These are phyloP conservation scores for Caenorhabditis doughertyi DNA, from an alignment of 2,888 invertebrate genomes.

Conservation along the genomic window DNA sequence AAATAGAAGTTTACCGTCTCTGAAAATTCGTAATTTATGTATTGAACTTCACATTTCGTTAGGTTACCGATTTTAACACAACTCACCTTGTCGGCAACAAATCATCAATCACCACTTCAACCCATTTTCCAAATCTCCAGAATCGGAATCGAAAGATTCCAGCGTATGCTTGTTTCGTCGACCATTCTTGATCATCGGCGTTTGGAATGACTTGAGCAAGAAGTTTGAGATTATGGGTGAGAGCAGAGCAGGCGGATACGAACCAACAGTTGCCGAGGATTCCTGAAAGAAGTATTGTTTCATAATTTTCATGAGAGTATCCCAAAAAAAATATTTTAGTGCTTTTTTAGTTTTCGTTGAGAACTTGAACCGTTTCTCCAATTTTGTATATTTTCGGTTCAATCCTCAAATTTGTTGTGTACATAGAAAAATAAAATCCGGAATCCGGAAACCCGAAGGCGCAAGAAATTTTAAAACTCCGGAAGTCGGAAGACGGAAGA, in stretches of 20 bases:
- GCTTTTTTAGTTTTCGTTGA: no score
- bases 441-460: no score
- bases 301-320: no score
- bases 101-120: constrained; percentile 86
- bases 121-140: constrained; percentile 87
- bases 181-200: constrained; percentile 86
- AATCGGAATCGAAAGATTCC: constrained; percentile 86
- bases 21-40: constrained; percentile 31
- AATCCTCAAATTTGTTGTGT: no score
- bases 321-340: no score
- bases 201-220: constrained; percentile 86
- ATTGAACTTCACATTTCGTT: not conserved
- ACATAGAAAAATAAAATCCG: no score
- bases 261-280: constrained; percentile 86
- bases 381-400: no score
- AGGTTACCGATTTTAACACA: not conserved
- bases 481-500: no score
- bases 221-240: constrained; percentile 85
- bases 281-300: constrained; percentile 63
- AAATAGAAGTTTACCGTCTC: constrained; percentile 85
- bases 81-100: constrained; percentile 84
- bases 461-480: no score
- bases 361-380: no score
- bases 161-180: constrained; percentile 84
- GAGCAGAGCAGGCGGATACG: constrained; percentile 86